A percentile compares a stretch with the other conserved stretches of the same genome.
Evolutionary conservation across 2,797 vertebrate genomes (phyloP).

Genomic region (Coracias cyanogaster): DNA sequence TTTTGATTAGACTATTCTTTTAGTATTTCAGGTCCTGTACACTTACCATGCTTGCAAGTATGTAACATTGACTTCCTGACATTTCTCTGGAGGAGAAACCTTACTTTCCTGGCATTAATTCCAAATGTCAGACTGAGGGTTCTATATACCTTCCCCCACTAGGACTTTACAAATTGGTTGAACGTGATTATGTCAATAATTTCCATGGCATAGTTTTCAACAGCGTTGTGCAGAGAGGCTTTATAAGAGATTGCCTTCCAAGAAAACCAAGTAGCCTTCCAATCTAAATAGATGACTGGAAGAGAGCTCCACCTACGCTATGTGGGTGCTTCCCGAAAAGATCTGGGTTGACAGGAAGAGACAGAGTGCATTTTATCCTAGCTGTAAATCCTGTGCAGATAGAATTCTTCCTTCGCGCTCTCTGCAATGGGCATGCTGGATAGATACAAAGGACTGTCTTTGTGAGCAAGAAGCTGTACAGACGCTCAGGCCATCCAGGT

Average conservation of each 20-base stretch:
- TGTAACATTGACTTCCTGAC: background rate
- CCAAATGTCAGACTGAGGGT: background rate
- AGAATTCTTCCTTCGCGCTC: background rate
- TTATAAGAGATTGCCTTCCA: background rate
- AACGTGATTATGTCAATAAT: conserved; percentile 11
- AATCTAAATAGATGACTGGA: conserved; percentile 23
- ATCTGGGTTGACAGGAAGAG: background rate
- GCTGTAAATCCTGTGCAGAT: background rate
- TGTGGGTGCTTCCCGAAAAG: background rate
- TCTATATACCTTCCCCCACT: background rate
- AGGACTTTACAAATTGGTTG: background rate
- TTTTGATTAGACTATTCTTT: conserved; percentile 30
- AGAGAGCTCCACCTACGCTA: background rate
- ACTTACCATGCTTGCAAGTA: background rate
- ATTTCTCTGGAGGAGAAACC: background rate
- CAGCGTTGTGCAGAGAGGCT: background rate
- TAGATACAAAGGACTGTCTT: background rate
- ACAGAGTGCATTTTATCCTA: background rate
- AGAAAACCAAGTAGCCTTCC: conserved; percentile 35
- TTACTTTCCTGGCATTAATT: conserved; percentile 12
- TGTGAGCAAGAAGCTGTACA: background rate
- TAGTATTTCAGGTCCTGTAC: background rate
- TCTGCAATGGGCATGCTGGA: background rate
- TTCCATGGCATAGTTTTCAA: background rate
- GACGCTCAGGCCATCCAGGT: background rate